Evolutionary conservation across 2,888 invertebrate species (phyloP), one percentile per base, ranked within the genome.

Genomic region (Hydraecia micacea): DNA sequence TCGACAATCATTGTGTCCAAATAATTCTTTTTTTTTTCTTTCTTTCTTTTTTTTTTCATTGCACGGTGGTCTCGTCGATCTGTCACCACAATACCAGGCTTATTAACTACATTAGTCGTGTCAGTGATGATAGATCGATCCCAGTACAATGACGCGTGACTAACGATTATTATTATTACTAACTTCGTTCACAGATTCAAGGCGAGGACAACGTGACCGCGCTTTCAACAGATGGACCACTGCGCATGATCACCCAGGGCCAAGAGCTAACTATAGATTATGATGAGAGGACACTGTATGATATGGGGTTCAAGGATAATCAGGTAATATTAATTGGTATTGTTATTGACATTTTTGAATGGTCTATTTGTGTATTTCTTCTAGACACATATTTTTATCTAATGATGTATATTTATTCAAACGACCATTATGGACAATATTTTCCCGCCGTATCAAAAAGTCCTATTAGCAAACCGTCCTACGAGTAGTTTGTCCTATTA

Each of bases 291-390:
- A 98, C 98, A 3, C 95, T 99, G 4, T 98, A 98, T 62, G 99
- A 99, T 93, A 98, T 99, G 97, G 99, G 99, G 39, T 99, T 99
- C 92, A 99, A 99, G 93, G 99, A 99, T 93, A 98, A 98, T 92
- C 99, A 99, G 97, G 98, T 84, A 75, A 15, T 32, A 0, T 58
- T 49, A 18, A 28, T 1, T 69, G 25, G 15, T 69, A 32, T 46
- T 46, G 18, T 28, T 46, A 32, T n/a, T 55, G n/a, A 58, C 36
- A 36, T 8, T 49, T 68, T 46, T 25, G 4, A 49, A 25, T 32
- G 11, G 13, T 13, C 7, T 13, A 28, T 15, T 15, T 69, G 5
- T 25, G 15, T 52, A 69, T 25, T 69, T 32, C 32, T 36, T 32
- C 25, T 9, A 52, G 6, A 32, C 1, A 32, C 15, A 15, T 32